Evolutionary conservation across 2,888 invertebrate species (phyloP).

Genomic region (Ryuthela nishihirai): DNA sequence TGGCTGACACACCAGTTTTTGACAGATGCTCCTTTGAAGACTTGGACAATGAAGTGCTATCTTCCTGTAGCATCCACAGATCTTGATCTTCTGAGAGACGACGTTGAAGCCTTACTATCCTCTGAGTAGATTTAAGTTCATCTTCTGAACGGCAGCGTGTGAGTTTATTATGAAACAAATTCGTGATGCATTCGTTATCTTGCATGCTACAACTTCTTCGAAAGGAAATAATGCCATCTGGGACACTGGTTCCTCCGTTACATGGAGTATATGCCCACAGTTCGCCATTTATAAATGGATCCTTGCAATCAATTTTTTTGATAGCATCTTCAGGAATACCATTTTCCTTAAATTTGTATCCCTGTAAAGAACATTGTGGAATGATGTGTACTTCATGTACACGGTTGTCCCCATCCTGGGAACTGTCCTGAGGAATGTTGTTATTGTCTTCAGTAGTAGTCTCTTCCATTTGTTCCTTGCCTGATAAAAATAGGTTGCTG

Average conservation of each 20-base stretch:
- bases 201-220: conserved; percentile 29
- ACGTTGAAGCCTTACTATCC: conserved; percentile 22
- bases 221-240: conserved; percentile 23
- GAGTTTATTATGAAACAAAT: conserved; percentile 7
- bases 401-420: conserved; percentile 11
- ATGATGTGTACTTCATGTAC: conserved; percentile 32
- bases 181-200: conserved; percentile 18
- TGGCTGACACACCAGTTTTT: conserved; percentile 27
- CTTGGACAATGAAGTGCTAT: conserved; percentile 9
- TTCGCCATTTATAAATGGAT: conserved; percentile 26
- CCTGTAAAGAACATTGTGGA: conserved; percentile 11
- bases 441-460: conserved; percentile 23
- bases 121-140: conserved; percentile 25
- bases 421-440: conserved; percentile 15
- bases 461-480: conserved; percentile 26
- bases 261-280: conserved; percentile 32
- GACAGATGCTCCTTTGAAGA: conserved; percentile 21
- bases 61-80: conserved; percentile 22
- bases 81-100: conserved; percentile 26
- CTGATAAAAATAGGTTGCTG: conserved; percentile 30
- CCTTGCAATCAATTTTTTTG: conserved; percentile 6
- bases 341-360: conserved; percentile 14
- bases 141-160: conserved; percentile 35
- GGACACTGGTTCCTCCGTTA: conserved; percentile 14
- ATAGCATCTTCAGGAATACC: conserved; percentile 3